Evolutionary conservation across 2,113 vertebrate species (phyloP).

Genomic region (Stegostoma tigrinum): DNA sequence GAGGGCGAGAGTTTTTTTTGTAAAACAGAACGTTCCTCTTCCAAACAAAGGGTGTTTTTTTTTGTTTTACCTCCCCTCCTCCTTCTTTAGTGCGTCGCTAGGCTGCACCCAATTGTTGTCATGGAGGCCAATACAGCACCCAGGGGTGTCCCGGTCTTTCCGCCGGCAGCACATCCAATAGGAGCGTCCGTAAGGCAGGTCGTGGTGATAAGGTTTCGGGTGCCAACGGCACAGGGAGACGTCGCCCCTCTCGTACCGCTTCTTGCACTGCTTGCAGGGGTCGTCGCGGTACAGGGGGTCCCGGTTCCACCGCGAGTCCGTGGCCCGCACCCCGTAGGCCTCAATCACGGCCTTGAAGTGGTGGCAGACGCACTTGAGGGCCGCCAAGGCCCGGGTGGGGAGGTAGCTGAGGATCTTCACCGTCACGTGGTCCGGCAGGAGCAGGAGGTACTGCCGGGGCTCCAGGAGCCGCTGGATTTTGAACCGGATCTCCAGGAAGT

Average conservation of each 20-base stretch:
- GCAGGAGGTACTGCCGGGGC: slow-evolving; percentile 86
- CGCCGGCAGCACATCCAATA: slow-evolving; percentile 98
- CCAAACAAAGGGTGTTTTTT: not conserved
- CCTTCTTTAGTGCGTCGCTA: slow-evolving; percentile 59
- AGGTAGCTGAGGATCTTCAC: slow-evolving; percentile 87
- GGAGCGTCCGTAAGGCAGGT: slow-evolving; percentile 94
- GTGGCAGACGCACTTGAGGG: slow-evolving; percentile 88
- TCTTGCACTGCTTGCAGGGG: slow-evolving; percentile 93
- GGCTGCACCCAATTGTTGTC: slow-evolving; percentile 95
- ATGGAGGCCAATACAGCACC: slow-evolving; percentile 83
- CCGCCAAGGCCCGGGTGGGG: slow-evolving; percentile 78
- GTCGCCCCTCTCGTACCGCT: slow-evolving; percentile 77
- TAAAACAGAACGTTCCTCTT: not conserved
- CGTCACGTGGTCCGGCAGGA: slow-evolving; percentile 87
- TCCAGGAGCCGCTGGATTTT: slow-evolving; percentile 89
- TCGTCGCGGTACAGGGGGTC: slow-evolving; percentile 88
- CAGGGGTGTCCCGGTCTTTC: slow-evolving; percentile 76
- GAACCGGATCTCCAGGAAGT: slow-evolving; percentile 93
- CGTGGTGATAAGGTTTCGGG: slow-evolving; percentile 97
- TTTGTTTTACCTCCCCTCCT: slow-evolving; percentile 68
- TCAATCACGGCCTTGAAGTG: slow-evolving; percentile 86
- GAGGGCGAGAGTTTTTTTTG: not conserved
- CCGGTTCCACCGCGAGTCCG: slow-evolving; percentile 85
- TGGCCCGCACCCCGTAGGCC: slow-evolving; percentile 74
- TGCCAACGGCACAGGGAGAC: slow-evolving; percentile 95